Evolutionary conservation across 2,888 invertebrate genomes (phyloP).

Genomic region (Ormyrus labotus): DNA sequence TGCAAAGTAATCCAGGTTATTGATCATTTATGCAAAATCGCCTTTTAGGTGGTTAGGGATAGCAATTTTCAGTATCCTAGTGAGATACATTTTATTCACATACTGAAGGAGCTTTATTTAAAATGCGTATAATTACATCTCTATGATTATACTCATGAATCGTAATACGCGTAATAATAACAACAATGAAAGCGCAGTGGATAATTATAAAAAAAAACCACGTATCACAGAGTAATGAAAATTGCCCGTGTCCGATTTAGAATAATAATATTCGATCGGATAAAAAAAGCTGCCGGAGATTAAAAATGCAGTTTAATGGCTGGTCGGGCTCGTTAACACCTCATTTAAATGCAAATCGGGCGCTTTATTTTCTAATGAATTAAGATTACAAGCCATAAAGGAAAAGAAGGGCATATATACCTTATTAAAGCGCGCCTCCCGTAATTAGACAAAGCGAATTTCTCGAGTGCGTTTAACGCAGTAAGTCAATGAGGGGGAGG

Average conservation of each 20-base stretch:
- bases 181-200: not conserved
- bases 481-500: no score
- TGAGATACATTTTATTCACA: not conserved
- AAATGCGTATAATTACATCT: no score
- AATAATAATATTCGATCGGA: slow-evolving; percentile 13
- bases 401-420: slow-evolving; percentile 5
- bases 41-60: not conserved
- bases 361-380: slow-evolving; percentile 55
- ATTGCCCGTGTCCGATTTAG: slow-evolving; percentile 22
- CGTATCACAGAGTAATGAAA: slow-evolving; percentile 32
- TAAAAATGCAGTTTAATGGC: slow-evolving; percentile 44
- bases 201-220: slow-evolving; percentile 36
- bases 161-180: slow-evolving; percentile 1
- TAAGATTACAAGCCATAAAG: slow-evolving; percentile 44
- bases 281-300: slow-evolving; percentile 1
- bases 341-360: slow-evolving; percentile 53
- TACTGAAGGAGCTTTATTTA: not conserved
- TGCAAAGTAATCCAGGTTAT: no score
- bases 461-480: not conserved
- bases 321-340: slow-evolving; percentile 43
- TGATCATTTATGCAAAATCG: no score
- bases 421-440: slow-evolving; percentile 29
- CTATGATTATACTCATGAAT: slow-evolving; percentile 1
- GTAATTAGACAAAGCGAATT: slow-evolving; percentile 8
- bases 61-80: not conserved